Base-by-base conservation (phyloP, 2,888 invertebrate genomes). In the Drosophila macrospina region DNA sequence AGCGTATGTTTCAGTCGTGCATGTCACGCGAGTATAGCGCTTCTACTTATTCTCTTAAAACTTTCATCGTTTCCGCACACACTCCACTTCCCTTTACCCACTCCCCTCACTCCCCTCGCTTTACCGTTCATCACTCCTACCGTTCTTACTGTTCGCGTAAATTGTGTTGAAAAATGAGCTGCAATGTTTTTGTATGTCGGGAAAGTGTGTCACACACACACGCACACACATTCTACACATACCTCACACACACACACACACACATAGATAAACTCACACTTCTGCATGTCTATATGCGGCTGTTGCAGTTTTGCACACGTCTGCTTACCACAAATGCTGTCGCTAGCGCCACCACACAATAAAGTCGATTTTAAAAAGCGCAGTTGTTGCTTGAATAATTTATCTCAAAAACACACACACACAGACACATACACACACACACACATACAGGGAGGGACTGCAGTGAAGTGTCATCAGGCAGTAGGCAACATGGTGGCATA, bases 321-420 rank as follows among this genome's bases (percentile, higher is more conserved):
- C 67, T 75, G 69, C 60, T 69, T 65, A 59, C 88, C 83, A 39
- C 81, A 83, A 83, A 67, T 71, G 75, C 69, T 75, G 83, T 74
- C 76, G 70, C 69, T 50, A 69, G 63, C 78, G 65, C 36, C 64
- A 47, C 69, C 69, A 41, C 78, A 85, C 81, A 83, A 83, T 83
- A 88, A 88, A 85, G 86, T 74, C 70, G 75, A 75, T 75, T 88
- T 75, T 64, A 69, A 80, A 84, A 86, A 78, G 87, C 74, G 74
- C 78, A 84, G 78, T 86, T 84, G 81, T 80, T 88, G 74, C 80
- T 79, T 88, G 69, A 86, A 88, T 89, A 80, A 86, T 89, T 89
- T 78, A 86, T 80, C 70, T 73, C 62, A 72, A 73, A 44, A 65
- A 66, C 69, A 69, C 68, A 72, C 60, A 55, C 42, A 36, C 20